Conservation (phyloP, 2,888 invertebrate species). For the Dicranocentrus wangi region DNA sequence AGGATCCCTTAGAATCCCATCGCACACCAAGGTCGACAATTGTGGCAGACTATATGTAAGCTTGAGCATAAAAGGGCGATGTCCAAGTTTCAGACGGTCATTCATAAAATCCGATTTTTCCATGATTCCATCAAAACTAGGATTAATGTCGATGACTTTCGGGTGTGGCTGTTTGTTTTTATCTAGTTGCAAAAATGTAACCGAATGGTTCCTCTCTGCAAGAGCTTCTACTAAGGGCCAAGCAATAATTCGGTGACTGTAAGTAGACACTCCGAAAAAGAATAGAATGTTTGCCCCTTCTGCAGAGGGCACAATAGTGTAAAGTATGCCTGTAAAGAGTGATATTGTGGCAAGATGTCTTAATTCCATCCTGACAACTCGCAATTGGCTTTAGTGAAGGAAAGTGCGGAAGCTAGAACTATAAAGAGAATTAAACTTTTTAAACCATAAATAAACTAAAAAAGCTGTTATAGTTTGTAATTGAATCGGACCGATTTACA, state of each 20-base stretch:
- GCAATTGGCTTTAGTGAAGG: too few species aligned
- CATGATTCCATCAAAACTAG: not conserved
- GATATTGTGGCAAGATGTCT: too few species aligned
- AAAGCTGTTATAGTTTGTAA: too few species aligned
- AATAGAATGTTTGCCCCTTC: conserved; percentile 59
- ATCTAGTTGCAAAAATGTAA: conserved; percentile 65
- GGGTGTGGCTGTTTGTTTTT: conserved; percentile 62
- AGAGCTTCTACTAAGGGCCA: conserved; percentile 61
- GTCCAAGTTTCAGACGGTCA: conserved; percentile 1
- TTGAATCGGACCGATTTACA: too few species aligned
- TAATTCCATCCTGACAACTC: too few species aligned
- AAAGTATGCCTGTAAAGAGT: too few species aligned
- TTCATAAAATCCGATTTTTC: conserved; percentile 2
- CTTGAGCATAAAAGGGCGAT: not conserved
- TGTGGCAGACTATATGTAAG: conserved; percentile 8
- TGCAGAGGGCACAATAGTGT: too few species aligned
- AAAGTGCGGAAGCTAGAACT: too few species aligned
- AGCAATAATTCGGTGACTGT: conserved; percentile 56
- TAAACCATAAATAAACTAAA: too few species aligned
- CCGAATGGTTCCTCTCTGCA: conserved; percentile 59
- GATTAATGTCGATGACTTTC: conserved; percentile 21
- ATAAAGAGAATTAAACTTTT: too few species aligned
- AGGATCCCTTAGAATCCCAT: conserved; percentile 37
- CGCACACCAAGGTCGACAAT: conserved; percentile 48
- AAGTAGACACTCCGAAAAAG: conserved; percentile 66